A percentile compares a stretch with the other conserved stretches of the same genome.
Conservation (phyloP, 2,113 vertebrate genomes). For the Pitta sordida region DNA sequence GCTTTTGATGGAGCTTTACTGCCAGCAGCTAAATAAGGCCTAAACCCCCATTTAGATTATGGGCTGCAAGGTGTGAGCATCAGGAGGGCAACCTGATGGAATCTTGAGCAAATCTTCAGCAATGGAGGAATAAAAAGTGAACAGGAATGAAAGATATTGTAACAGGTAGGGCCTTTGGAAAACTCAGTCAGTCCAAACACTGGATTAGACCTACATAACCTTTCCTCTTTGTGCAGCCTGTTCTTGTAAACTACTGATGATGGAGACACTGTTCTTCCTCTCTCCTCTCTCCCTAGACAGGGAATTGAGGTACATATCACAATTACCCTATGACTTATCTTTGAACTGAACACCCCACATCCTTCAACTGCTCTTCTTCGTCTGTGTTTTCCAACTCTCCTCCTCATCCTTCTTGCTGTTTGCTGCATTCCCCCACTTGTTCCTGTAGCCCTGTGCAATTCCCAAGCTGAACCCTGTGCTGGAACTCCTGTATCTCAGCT, state of each 20-base stretch:
- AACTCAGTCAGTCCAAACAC: neutral
- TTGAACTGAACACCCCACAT: neutral
- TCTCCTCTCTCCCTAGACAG: neutral
- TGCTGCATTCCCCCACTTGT: neutral
- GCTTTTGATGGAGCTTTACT: neutral
- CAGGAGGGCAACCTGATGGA: neutral
- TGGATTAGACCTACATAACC: neutral
- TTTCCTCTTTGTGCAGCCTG: neutral
- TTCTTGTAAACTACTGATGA: neutral
- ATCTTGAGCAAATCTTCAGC: neutral
- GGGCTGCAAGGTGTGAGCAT: neutral
- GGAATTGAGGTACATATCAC: neutral
- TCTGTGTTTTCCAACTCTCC: neutral
- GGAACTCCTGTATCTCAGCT: neutral
- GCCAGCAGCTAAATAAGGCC: neutral
- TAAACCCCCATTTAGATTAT: neutral
- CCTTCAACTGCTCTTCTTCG: neutral
- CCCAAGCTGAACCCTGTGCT: neutral
- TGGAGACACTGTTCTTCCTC: constrained; percentile 1
- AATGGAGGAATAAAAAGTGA: neutral
- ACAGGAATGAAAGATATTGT: neutral
- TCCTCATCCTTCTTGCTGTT: neutral
- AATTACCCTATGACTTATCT: neutral
- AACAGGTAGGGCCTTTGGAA: neutral
- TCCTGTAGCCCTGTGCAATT: accelerated